Conservation (phyloP, 2,888 invertebrate species). For the Cerastis leucographa region DNA sequence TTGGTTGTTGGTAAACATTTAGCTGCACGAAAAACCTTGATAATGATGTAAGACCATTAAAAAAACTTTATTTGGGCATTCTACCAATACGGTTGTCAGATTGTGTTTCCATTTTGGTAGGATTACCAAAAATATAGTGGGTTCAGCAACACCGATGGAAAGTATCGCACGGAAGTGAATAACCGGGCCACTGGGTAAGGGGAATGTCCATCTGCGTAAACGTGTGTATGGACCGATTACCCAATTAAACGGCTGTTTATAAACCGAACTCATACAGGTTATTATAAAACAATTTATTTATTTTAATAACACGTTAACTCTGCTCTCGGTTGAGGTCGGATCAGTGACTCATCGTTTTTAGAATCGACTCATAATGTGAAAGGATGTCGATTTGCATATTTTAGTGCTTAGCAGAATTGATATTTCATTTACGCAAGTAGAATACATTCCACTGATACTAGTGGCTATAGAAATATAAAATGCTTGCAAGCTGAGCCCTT, state of each 20-base stretch:
- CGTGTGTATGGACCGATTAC: constrained; percentile 42
- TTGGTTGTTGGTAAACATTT: constrained; percentile 15
- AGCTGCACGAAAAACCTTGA: not conserved
- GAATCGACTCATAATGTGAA: constrained; percentile 31
- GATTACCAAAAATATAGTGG: constrained; percentile 9
- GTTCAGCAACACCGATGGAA: constrained; percentile 52
- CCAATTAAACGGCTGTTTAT: constrained; percentile 47
- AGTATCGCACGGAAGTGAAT: constrained; percentile 68
- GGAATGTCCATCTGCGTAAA: constrained; percentile 65
- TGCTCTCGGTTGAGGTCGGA: not conserved
- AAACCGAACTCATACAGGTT: constrained; percentile 22
- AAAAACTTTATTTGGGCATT: not conserved
- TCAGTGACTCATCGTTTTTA: constrained; percentile 42
- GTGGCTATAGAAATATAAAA: not conserved
- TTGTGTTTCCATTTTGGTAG: constrained; percentile 9
- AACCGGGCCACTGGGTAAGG: constrained; percentile 69
- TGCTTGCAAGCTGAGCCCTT: not conserved
- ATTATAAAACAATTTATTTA: constrained; percentile 27
- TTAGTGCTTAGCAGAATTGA: not conserved
- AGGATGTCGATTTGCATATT: constrained; percentile 34
- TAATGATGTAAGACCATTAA: not conserved
- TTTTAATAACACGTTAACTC: constrained; percentile 17
- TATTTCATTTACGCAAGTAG: constrained; percentile 12
- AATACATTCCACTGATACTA: not conserved
- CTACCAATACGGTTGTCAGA: not conserved